A percentile compares a stretch with the other conserved stretches of the same genome.
These are phyloP conservation scores for Abscondita cerata DNA, from an alignment of 2,888 invertebrate genomes.

Conservation along the genomic window DNA sequence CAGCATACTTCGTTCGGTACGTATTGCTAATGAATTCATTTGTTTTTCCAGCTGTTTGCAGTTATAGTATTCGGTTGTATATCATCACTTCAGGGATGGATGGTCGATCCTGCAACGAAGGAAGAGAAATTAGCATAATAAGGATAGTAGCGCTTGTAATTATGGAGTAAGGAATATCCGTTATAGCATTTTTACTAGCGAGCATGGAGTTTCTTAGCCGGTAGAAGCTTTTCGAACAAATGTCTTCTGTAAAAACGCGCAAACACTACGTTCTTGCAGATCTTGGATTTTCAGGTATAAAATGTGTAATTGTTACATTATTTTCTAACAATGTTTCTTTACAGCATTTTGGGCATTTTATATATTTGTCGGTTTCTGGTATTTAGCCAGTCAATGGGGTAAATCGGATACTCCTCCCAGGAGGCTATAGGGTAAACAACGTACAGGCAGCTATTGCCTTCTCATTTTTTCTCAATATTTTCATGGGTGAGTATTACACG, in stretches of 20 bases:
- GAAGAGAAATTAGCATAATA: conserved; percentile 88
- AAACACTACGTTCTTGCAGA: conserved; percentile 95
- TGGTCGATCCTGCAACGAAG: too few relatives aligned
- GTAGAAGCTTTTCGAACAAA: conserved; percentile 96
- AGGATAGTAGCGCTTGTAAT: conserved; percentile 90
- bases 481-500: conserved; percentile 91
- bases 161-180: conserved; percentile 93
- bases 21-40: too few relatives aligned
- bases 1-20: too few relatives aligned
- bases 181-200: conserved; percentile 91
- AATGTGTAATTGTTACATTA: too few relatives aligned
- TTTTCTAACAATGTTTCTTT: not conserved
- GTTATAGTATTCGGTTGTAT: conserved; percentile 97
- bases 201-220: conserved; percentile 85
- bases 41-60: conserved; percentile 88
- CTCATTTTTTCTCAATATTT: conserved; percentile 94
- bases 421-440: conserved; percentile 81
- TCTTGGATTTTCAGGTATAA: conserved; percentile 85
- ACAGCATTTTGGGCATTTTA: conserved; percentile 91
- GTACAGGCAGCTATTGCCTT: conserved; percentile 95
- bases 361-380: conserved; percentile 96
- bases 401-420: conserved; percentile 69
- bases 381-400: conserved; percentile 92
- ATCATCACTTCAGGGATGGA: conserved; percentile 93
- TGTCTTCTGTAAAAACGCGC: conserved; percentile 97